Percentiles rank a stretch among this genome's conserved stretches.
phyloP scores from a whole-genome alignment of 2,113 vertebrate genomes.

The Oncorhynchus keta region DNA sequence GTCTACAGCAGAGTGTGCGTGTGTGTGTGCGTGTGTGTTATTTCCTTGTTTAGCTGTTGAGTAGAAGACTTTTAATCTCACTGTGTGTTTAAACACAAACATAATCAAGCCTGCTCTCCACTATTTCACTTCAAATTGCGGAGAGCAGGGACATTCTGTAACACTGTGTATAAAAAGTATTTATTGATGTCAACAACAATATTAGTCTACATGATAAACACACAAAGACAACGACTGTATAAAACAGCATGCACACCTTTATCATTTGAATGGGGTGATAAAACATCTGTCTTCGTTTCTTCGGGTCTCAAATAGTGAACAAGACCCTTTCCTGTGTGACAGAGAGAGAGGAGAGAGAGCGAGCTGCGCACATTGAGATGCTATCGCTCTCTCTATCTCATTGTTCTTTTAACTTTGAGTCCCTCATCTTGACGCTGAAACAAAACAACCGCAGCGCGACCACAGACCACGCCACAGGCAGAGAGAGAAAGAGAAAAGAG shows the following conservation, averaged over 20 bases:
- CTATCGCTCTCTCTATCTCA: slow-evolving; percentile 44
- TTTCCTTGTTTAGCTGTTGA: no score
- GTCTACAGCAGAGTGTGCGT: no score
- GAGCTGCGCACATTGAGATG: slow-evolving; percentile 35
- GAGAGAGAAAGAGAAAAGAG: slow-evolving; percentile 21
- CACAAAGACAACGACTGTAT: background rate
- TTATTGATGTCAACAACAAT: background rate
- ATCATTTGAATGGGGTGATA: slow-evolving; percentile 17
- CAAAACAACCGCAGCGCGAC: slow-evolving; percentile 76
- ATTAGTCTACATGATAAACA: background rate
- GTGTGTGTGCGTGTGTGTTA: no score
- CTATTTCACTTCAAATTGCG: no score
- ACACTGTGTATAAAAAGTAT: background rate
- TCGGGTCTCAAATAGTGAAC: slow-evolving; percentile 42
- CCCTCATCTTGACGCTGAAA: slow-evolving; percentile 62
- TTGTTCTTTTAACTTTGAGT: slow-evolving; percentile 62
- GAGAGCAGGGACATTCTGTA: no score
- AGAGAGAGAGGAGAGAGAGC: slow-evolving; percentile 22
- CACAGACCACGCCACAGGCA: slow-evolving; percentile 69
- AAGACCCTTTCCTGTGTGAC: slow-evolving; percentile 66
- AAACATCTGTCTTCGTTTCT: slow-evolving; percentile 43
- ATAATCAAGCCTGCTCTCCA: no score
- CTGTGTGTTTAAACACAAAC: no score
- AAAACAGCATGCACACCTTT: slow-evolving; percentile 20
- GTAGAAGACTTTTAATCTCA: no score